Percentiles rank a stretch among this genome's conserved stretches.
Evolutionary conservation across 2,113 vertebrate genomes (phyloP).

Genomic region (Madoqua kirkii): DNA sequence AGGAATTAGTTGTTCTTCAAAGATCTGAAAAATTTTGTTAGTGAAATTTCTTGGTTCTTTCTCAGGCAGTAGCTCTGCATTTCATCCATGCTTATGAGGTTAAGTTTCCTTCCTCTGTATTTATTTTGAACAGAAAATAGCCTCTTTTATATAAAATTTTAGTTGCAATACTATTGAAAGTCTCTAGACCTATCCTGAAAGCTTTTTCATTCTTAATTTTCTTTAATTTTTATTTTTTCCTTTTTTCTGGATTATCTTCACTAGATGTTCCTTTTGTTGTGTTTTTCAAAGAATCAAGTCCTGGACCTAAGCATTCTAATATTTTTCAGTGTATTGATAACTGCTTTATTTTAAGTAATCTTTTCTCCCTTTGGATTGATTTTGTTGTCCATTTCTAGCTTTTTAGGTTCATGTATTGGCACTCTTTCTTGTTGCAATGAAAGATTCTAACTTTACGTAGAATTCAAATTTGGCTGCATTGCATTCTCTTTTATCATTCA

Average conservation of each 20-base stretch:
- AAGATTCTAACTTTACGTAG: neutral
- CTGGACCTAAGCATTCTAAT: neutral
- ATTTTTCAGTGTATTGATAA: neutral
- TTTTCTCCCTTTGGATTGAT: neutral
- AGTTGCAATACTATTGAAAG: neutral
- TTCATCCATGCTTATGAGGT: neutral
- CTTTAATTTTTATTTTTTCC: neutral
- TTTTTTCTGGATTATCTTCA: neutral
- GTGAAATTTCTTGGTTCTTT: neutral
- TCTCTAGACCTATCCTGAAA: neutral
- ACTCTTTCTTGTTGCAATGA: neutral
- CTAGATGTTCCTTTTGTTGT: neutral
- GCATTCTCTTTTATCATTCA: neutral
- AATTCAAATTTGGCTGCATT: neutral
- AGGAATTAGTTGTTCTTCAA: neutral
- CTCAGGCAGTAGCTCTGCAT: neutral
- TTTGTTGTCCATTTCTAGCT: neutral
- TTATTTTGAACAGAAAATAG: neutral
- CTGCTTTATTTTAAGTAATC: neutral
- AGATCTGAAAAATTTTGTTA: conserved; percentile 19
- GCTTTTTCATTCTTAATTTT: neutral
- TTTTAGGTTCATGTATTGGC: neutral
- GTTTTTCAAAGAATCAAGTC: neutral
- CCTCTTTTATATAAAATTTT: neutral
- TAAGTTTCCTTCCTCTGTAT: neutral